Conservation (phyloP, 2,888 invertebrate genomes). For the Dendrolimus houi region DNA sequence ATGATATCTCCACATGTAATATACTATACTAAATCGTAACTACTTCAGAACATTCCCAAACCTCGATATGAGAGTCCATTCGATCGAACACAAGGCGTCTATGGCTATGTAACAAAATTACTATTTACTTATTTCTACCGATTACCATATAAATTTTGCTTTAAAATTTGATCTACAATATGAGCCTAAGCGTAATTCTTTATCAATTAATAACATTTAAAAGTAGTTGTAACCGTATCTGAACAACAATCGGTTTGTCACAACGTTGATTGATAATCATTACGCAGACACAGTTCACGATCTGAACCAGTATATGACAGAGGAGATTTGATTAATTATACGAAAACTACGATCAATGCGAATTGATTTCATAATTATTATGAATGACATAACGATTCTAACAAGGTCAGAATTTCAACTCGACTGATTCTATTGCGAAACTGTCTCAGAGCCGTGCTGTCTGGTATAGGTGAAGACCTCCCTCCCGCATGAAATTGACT, state of each 20-base stretch:
- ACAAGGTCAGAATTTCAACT: constrained; percentile 5
- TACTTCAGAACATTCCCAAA: no score
- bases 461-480: background rate
- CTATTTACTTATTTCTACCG: no score
- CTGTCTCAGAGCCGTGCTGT: background rate
- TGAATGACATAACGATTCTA: constrained; percentile 7
- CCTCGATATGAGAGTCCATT: no score
- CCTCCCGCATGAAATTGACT: background rate
- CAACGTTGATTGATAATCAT: background rate
- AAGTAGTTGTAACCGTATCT: background rate
- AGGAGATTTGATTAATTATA: constrained; percentile 6
- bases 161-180: no score
- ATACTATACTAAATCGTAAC: no score
- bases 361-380: constrained; percentile 4
- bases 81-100: no score
- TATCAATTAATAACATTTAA: background rate
- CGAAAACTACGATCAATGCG: constrained; percentile 1
- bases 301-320: constrained; percentile 1
- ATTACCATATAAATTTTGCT: no score
- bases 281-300: constrained; percentile 2
- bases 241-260: background rate
- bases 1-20: no score
- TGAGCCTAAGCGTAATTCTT: no score
- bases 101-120: no score
- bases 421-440: background rate